Base-by-base conservation (phyloP, 2,888 invertebrate genomes). In the Calliscelio sp. region DNA sequence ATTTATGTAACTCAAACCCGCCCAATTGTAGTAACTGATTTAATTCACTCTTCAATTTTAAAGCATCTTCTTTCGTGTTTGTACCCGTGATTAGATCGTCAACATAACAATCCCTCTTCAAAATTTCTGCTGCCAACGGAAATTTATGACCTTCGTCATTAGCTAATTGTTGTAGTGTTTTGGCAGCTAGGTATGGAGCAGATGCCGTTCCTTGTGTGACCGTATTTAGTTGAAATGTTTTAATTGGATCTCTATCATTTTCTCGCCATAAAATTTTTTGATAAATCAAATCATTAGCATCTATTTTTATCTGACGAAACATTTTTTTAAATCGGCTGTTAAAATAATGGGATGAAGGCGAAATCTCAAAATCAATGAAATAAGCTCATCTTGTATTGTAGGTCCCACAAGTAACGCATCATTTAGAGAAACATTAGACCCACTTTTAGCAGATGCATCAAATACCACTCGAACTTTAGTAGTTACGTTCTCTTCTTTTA, bases 351-450 rank as follows among this genome's bases (percentile, higher is more conserved):
- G 16, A 32, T 55, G 18, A 10, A 16, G 16, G 2, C 55, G 5
- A 20, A n/a, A 66, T 28, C 35, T 20, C 0, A 66, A 35, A 2
- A 66, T 24, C 11, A 49, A 35, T 1, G 51, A 51, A 35, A 66
- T 51, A n/a, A 66, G 24, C 35, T 66, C 38, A 14, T 51, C 51
- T 10, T 51, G 66, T 2, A 66, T 22, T 1, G 35, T 35, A n/a
- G 66, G 66, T 28, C 66, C 66, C 14, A 66, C 32, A 32, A 66
- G 32, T 14, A 66, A 16, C 0, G n/a, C 18, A n/a, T 66, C 65
- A 35, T 66, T 51, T 8, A 66, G 32, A 0, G 65, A 49, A 2
- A 49, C 22, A 10, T 35, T 49, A 0, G 20, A 14, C 2, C 8
- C 0, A 22, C 49, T 32, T 24, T 51, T 66, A 4, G 28, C 28